A percentile compares a stretch with the other conserved stretches of the same genome.
These are phyloP conservation scores for Seriola quinqueradiata DNA, from an alignment of 2,113 vertebrate species.

Conservation along the genomic window DNA sequence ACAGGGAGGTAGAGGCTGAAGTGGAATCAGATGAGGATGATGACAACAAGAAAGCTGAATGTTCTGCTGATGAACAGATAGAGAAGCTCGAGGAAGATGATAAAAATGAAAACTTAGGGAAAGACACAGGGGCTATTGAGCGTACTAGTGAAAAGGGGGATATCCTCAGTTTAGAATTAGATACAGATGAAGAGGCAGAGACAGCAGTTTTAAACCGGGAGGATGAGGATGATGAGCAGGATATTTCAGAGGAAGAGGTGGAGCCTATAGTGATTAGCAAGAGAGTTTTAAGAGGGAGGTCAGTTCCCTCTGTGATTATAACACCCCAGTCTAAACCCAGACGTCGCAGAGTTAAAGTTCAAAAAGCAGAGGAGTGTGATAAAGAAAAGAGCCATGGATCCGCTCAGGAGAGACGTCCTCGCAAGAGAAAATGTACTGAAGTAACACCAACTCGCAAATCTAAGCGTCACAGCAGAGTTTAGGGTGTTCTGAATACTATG, in stretches of 20 bases:
- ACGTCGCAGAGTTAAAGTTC: neutral
- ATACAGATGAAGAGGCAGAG: constrained; percentile 73
- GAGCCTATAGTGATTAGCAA: constrained; percentile 49
- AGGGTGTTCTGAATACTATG: neutral
- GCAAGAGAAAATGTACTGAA: constrained; percentile 29
- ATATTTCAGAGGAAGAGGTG: constrained; percentile 20
- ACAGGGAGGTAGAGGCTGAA: constrained; percentile 76
- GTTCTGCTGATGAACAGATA: constrained; percentile 68
- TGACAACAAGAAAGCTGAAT: constrained; percentile 52
- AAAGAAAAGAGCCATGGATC: neutral
- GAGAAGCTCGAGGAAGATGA: neutral
- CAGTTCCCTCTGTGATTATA: constrained; percentile 18
- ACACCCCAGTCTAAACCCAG: constrained; percentile 14
- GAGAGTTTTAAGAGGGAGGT: constrained; percentile 83
- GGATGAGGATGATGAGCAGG: constrained; percentile 15
- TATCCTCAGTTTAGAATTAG: constrained; percentile 51
- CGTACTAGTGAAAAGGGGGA: constrained; percentile 42
- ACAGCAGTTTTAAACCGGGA: constrained; percentile 42
- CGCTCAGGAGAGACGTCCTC: neutral
- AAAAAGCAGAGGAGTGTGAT: neutral
- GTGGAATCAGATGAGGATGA: constrained; percentile 76
- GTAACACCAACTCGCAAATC: constrained; percentile 13
- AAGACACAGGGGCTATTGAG: neutral
- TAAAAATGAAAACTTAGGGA: neutral
- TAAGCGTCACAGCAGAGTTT: constrained; percentile 36